These are phyloP conservation scores for Liodrosophila aerea DNA, from an alignment of 2,888 invertebrate genomes.

Conservation along the genomic window DNA sequence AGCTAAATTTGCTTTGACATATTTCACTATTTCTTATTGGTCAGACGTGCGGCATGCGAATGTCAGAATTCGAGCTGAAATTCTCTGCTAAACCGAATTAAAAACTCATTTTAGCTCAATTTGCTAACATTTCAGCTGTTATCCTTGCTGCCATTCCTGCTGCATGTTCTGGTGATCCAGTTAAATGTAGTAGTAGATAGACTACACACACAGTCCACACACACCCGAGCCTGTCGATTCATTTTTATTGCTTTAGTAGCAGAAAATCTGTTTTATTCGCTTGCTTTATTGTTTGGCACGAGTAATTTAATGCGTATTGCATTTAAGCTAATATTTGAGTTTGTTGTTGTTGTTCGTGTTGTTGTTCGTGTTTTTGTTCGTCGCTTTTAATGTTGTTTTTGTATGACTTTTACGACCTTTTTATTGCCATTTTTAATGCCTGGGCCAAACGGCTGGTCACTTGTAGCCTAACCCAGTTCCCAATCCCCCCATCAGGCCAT, in stretches of 20 bases:
- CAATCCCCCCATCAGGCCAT: slow-evolving; percentile 24
- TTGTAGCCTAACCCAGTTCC: slow-evolving; percentile 30
- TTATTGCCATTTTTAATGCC: slow-evolving; percentile 70
- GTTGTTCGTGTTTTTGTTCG: slow-evolving; percentile 11
- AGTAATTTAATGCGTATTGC: slow-evolving; percentile 73
- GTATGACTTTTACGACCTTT: slow-evolving; percentile 67
- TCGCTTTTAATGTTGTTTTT: slow-evolving; percentile 52
- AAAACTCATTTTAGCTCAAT: slow-evolving; percentile 71
- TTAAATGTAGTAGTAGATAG: slow-evolving; percentile 28
- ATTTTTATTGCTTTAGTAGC: slow-evolving; percentile 74
- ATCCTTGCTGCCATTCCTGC: background rate
- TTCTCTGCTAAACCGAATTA: slow-evolving; percentile 60
- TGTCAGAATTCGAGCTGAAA: slow-evolving; percentile 19
- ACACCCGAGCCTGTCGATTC: slow-evolving; percentile 35
- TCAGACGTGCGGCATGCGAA: slow-evolving; percentile 23
- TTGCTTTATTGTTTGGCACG: slow-evolving; percentile 66
- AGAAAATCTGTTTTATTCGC: slow-evolving; percentile 76
- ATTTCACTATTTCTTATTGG: slow-evolving; percentile 29
- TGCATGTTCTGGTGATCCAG: slow-evolving; percentile 37
- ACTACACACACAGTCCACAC: slow-evolving; percentile 1
- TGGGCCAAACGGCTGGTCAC: slow-evolving; percentile 51
- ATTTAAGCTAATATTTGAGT: slow-evolving; percentile 73
- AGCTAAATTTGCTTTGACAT: slow-evolving; percentile 62
- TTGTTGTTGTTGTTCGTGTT: slow-evolving; percentile 20
- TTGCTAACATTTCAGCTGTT: slow-evolving; percentile 18